A percentile compares a stretch with the other conserved stretches of the same genome.
These are phyloP conservation scores for Anneissia japonica DNA, from an alignment of 35 echinoderm and acorn worm genomes.

Conservation along the genomic window DNA sequence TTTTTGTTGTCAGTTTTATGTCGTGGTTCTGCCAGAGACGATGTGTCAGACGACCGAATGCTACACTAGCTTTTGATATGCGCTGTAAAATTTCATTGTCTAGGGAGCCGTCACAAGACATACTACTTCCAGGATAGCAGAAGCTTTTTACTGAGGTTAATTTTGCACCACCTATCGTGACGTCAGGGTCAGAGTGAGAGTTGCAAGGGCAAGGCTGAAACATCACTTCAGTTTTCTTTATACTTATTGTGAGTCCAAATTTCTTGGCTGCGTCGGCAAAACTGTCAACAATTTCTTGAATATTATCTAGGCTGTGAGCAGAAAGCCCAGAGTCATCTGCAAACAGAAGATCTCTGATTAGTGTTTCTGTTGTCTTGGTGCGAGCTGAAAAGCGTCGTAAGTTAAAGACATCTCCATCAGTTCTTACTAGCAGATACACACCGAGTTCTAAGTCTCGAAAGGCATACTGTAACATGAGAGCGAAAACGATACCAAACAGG, in stretches of 20 bases:
- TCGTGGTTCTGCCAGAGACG: no score
- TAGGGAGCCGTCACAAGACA: neutral
- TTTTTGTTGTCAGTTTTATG: neutral
- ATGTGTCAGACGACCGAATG: no score
- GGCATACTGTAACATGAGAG: neutral
- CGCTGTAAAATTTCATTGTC: neutral
- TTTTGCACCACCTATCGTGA: neutral
- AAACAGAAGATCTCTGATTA: constrained; percentile 6
- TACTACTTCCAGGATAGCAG: constrained; percentile 7
- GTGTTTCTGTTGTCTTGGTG: neutral
- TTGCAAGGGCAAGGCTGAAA: neutral
- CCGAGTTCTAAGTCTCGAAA: neutral
- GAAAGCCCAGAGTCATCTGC: constrained; percentile 32
- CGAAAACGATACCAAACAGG: neutral
- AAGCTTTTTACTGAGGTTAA: neutral
- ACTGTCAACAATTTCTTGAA: constrained; percentile 16
- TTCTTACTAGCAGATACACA: neutral
- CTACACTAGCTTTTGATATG: neutral
- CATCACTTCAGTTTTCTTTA: constrained; percentile 26
- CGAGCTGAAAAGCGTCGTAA: neutral
- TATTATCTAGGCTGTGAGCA: constrained; percentile 1
- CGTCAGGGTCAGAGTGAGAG: no score
- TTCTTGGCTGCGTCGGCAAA: constrained; percentile 10
- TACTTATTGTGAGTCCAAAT: constrained; percentile 41
- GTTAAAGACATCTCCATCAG: constrained; percentile 31